Base-by-base conservation (phyloP, 2,888 invertebrate species). In the Heliconius sara region DNA sequence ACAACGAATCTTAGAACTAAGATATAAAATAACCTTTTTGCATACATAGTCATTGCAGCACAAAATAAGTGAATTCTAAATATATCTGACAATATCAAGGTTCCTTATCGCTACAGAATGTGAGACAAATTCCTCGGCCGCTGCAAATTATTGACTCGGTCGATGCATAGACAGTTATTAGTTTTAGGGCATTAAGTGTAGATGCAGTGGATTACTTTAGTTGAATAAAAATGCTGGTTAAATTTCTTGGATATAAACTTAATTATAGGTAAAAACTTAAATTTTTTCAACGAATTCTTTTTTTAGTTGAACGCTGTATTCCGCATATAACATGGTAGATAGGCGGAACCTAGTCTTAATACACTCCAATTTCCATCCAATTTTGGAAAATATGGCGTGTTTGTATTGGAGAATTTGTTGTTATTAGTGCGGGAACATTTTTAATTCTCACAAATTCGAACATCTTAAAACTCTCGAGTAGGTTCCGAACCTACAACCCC, bases 111-210 rank as follows among this genome's bases (percentile, higher is more conserved):
- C 19, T 75, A 43, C 67, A 60, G 76, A 71, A 57, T 67, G 78
- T 78, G 60, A 80, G 80, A 82, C 77, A 79, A 80, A 82, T 82
- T 68, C 71, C 70, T 71, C 74, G 79, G 77, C 72, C 76, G 52
- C 63, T 67, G 77, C 79, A 76, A 82, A 77, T 82, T 80, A 82
- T 82, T 77, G 80, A 79, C 67, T 79, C 75, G 79, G 79, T 80
- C 75, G 75, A 74, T 57, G 71, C 47, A 77, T 47, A 65, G 77
- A 80, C 80, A 82, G 80, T 77, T 82, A 82, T 82, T 79, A 80
- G 82, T 82, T 75, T 77, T 63, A 19, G 57, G 73, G 76, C 80
- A 78, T 80, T 80, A 76, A 70, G 63, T 68, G 73, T 10, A 75
- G 78, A 80, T 72, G 73, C 73, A 63, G 52, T 78, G 70, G 68